Evolutionary conservation across 2,797 vertebrate genomes (phyloP).

Genomic region (Xiphorhynchus erythropygius): DNA sequence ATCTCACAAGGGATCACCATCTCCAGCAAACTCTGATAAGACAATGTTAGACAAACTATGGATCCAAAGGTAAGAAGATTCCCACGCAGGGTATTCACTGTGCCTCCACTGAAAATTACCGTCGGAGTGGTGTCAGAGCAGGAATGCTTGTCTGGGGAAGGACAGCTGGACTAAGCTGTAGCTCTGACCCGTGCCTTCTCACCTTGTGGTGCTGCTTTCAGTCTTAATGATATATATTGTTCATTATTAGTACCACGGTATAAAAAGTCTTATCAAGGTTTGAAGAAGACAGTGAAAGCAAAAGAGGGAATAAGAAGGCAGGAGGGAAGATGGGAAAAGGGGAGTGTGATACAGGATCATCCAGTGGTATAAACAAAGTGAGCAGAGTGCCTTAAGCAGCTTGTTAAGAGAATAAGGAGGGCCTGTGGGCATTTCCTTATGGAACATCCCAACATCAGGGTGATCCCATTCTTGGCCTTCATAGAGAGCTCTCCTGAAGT

Average conservation of each 20-base stretch:
- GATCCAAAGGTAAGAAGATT: slow-evolving; percentile 62
- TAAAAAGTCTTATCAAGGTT: not conserved
- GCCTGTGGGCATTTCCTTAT: not conserved
- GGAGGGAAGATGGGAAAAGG: not conserved
- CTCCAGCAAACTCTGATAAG: not conserved
- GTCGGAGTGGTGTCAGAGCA: not conserved
- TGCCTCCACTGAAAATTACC: not conserved
- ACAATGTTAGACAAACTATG: not conserved
- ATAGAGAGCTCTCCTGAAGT: not conserved
- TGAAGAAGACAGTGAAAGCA: not conserved
- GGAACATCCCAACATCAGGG: not conserved
- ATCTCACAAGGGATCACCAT: not conserved
- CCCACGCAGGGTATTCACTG: accelerated
- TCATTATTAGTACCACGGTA: not conserved
- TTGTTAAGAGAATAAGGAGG: not conserved
- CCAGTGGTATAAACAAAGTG: not conserved
- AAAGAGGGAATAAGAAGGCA: not conserved
- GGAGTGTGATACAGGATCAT: not conserved
- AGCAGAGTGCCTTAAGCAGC: not conserved
- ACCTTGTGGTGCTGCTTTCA: not conserved
- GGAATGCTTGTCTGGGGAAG: not conserved
- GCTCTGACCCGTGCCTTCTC: not conserved
- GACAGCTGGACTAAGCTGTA: not conserved
- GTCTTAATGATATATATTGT: not conserved
- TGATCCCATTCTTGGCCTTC: not conserved